Evolutionary conservation across 2,888 invertebrate genomes (phyloP), one percentile per base, ranked within the genome.

Genomic region (Baccha elongata): DNA sequence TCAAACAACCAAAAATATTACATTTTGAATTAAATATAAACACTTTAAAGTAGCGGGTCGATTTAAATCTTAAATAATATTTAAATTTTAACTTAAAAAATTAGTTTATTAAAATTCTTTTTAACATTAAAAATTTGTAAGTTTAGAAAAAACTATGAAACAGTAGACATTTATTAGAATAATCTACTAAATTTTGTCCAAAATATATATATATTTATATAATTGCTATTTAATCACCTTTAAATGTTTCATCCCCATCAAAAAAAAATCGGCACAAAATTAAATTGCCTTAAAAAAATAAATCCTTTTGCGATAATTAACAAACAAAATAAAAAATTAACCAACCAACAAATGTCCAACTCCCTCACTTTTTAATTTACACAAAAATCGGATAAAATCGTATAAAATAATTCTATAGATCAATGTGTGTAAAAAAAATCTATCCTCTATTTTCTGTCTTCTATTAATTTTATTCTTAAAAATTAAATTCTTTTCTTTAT

Each of bases 381-480:
- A 71, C 52, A 65, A 32, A 11, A 60, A 71, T 76, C 60, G 60
- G 71, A 35, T 35, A 37, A 37, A 23, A 1, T 4, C 17, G 62
- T 65, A 52, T 76, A 65, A 50, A 67, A 40, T 26, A 13, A 44
- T 23, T 53, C 46, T 71, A 62, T 60, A 26, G 52, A 42, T 52
- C 52, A 55, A n/a, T 80, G 69, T 75, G 80, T 75, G 74, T 73
- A 71, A 67, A 48, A 67, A 48, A 8, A 48, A 32, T 78, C 78
- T 78, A 60, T 73, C 76, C 69, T 72, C 76, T 81, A 32, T 83
- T 46, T 72, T 76, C 83, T 74, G 46, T 80, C 74, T 62, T 84
- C 58, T 79, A 17, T 84, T 69, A 10, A 69, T 80, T 84, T 83
- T 42, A 11, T 13, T 44, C 17, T 60, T 60, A 29, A 46, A 67